phyloP scores from a whole-genome alignment of 2,888 invertebrate genomes.

The Conistra vaccinii region DNA sequence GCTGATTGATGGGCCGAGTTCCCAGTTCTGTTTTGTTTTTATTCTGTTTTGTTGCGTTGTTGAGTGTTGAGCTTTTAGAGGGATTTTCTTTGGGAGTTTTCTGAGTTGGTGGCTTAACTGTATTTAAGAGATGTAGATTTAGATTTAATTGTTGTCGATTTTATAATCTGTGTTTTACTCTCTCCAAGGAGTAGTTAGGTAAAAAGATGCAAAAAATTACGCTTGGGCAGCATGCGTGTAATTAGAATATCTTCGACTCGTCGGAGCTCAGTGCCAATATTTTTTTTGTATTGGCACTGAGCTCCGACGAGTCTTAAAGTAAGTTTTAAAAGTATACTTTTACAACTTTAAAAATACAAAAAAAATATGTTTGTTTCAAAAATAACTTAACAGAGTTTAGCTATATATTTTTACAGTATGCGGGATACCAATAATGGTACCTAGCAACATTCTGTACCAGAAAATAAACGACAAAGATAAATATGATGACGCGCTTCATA shows the following conservation, averaged over 20 bases:
- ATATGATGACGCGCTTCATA: conserved; percentile 32
- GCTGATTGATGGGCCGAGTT: conserved; percentile 72
- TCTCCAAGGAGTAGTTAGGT: not conserved
- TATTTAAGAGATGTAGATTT: conserved; percentile 36
- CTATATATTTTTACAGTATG: not conserved
- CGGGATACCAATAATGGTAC: not conserved
- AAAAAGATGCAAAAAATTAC: not conserved
- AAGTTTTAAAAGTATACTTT: not conserved
- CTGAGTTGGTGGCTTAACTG: conserved; percentile 33
- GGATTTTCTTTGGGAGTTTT: conserved; percentile 40
- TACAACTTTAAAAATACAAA: no score
- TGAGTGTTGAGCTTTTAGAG: conserved; percentile 42
- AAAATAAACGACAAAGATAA: conserved; percentile 49
- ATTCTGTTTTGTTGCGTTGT: conserved; percentile 55
- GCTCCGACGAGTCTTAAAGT: no score
- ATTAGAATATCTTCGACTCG: not conserved
- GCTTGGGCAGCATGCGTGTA: not conserved
- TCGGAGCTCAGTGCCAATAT: not conserved
- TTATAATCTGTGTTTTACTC: not conserved
- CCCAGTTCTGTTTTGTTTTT: conserved; percentile 51
- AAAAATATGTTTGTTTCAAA: no score
- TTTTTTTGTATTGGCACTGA: not conserved
- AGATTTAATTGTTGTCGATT: conserved; percentile 16
- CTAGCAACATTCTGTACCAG: conserved; percentile 6
- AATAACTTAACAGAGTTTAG: not conserved